Evolutionary conservation across 2,113 vertebrate species (phyloP), one percentile per base, ranked within the genome.

Genomic region (Nothobranchius furzeri): DNA sequence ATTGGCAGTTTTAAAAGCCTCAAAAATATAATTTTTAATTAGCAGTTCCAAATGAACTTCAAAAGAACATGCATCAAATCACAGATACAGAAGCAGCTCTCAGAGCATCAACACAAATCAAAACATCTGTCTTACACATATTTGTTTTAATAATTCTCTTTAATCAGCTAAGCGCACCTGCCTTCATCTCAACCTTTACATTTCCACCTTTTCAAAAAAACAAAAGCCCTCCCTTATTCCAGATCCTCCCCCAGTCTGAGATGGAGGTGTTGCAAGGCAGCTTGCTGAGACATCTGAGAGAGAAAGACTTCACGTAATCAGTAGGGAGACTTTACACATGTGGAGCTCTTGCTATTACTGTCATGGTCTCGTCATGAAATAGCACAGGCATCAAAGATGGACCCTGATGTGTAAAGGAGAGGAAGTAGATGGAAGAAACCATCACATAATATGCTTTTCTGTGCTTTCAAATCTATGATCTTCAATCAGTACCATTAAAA

Each of bases 161-260:
- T 90, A 76, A 89, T 84, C 79, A 78, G 62, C 35, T 63, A 20
- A 81, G 69, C 73, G 75, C 83, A 89, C 78, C 87, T 88, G 88
- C 45, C 68, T 64, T 52, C 52, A 12, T 1, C 54, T 63, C 43
- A 43, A 84, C 53, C 45, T 76, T 68, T 72, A 84, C 72, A 20
- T 68, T 69, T 71, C 60, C 58, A 40, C 17, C 24, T 56, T 60
- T 13, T 64, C 56, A 61, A 64, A 59, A 9, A 13, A 12, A 10
- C 10, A 66, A 64, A 35, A 40, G n/a, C 17, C 14, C 17, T 20
- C 20, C 37, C 20, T 3, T 24, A 15, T 24, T 60, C 43, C 9
- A 12, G 12, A 12, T 42, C 3, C 10, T 54, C 25, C 56, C 20
- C 67, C 63, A 45, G 56, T 46, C 50, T 76, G 64, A 74, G 55